Evolutionary conservation across 2,888 invertebrate species (phyloP), one percentile per base, ranked within the genome.

Genomic region (Pammene aurita): DNA sequence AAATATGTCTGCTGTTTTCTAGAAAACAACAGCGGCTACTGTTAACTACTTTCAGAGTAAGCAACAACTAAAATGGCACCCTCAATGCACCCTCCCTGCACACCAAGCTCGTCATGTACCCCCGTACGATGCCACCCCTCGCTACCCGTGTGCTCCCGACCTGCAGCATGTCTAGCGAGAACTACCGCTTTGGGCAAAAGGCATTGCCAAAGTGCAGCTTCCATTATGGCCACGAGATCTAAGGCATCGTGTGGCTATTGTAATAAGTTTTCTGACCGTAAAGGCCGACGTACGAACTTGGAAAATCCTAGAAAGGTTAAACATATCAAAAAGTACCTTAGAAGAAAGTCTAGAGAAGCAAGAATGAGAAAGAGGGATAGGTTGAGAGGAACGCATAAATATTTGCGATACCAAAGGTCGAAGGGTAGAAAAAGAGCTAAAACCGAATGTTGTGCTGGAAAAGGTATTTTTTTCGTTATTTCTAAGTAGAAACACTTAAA

Each of bases 141-240:
- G 5, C 84, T 85, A 7, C 90, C 91, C 0, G 85, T 86, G 6
- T 92, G 92, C 72, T 18, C 78, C 54, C 81, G 84, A 60, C 92
- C 92, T n/a, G 87, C 88, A 75, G 81, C 78, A 83, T 92, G 92
- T 70, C 75, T 92, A 13, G 79, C 68, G 66, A 85, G 67, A 76
- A 86, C 87, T 1, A 84, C 71, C 18, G 84, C 84, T 14, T 90
- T 88, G 72, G 81, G 83, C 41, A 69, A 83, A 70, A 80, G 71
- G 64, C 90, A 88, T 6, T 92, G 92, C 74, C 80, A 68, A 61
- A 92, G 92, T 72, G 92, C 92, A 1, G 84, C 83, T 1, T 91
- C 92, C n/a, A 89, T 91, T 16, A 81, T 92, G 85, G 72, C 85
- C 13, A 87, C 88, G 2, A 82, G 78, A 71, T 82, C 89, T 0